A percentile compares a stretch with the other conserved stretches of the same genome.
These are phyloP conservation scores for Enteromius viviparus DNA, from an alignment of 2,797 vertebrate species.

Conservation along the genomic window DNA sequence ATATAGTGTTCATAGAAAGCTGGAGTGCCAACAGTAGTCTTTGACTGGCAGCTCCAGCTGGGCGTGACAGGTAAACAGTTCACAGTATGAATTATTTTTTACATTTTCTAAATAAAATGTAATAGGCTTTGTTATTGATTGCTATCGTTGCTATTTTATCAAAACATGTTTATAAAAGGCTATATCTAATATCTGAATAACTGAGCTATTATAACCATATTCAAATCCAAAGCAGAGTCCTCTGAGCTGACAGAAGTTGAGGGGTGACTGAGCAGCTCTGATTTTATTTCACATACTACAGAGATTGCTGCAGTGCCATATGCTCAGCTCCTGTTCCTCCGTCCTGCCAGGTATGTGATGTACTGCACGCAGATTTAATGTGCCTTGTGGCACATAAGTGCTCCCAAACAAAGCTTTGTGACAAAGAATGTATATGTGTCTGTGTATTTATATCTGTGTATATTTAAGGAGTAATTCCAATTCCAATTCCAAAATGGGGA, in stretches of 20 bases:
- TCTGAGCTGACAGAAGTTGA: neutral
- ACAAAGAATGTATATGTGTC: neutral
- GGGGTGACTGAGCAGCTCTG: neutral
- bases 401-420: neutral
- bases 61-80: too few relatives aligned
- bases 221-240: neutral
- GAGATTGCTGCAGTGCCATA: neutral
- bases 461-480: neutral
- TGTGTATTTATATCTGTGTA: too few relatives aligned
- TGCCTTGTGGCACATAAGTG: neutral
- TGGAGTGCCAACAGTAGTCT: too few relatives aligned
- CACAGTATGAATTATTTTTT: too few relatives aligned
- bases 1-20: too few relatives aligned
- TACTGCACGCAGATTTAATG: neutral
- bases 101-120: too few relatives aligned
- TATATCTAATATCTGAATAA: neutral
- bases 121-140: too few relatives aligned
- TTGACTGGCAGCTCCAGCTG: too few relatives aligned
- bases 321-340: conserved; percentile 14
- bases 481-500: neutral
- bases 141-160: too few relatives aligned
- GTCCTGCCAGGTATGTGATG: conserved; percentile 17
- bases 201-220: neutral
- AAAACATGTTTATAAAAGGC: too few relatives aligned
- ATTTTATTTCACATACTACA: conserved; percentile 36